Percentiles rank a stretch among this genome's conserved stretches.
These are phyloP conservation scores for Amphipyra berbera DNA, from an alignment of 2,888 invertebrate species.

Conservation along the genomic window DNA sequence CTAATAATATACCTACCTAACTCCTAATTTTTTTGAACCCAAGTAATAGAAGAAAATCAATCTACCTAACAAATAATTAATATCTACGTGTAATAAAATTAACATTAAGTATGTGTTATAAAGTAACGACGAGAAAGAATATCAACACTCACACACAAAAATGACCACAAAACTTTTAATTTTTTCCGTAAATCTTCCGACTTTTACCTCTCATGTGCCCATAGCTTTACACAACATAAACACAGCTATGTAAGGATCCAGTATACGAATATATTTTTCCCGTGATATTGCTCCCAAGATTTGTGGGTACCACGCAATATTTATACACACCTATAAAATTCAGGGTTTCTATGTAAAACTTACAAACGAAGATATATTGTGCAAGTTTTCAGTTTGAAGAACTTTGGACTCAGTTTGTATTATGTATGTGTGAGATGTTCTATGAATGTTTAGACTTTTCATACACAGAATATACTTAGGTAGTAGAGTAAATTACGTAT, in stretches of 20 bases:
- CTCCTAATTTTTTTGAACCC: no score
- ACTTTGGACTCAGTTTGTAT: constrained; percentile 28
- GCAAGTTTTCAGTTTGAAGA: constrained; percentile 46
- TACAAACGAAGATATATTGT: constrained; percentile 51
- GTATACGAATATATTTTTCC: constrained; percentile 79
- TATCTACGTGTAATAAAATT: no score
- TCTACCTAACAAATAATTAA: no score
- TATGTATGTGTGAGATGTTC: constrained; percentile 25
- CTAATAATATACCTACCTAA: no score
- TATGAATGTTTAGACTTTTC: constrained; percentile 13
- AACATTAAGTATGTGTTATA: no score
- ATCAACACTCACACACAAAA: not conserved
- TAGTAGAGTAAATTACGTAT: no score
- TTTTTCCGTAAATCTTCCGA: not conserved
- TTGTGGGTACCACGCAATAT: constrained; percentile 62
- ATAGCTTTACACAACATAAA: constrained; percentile 22
- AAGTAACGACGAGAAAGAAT: no score
- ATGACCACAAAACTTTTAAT: no score
- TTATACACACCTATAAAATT: constrained; percentile 40
- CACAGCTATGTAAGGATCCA: constrained; percentile 51
- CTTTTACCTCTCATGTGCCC: not conserved
- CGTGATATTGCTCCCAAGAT: constrained; percentile 78
- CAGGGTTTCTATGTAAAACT: constrained; percentile 30
- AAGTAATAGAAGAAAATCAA: no score
- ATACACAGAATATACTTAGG: no score